Base-by-base conservation (phyloP, 2,113 vertebrate genomes). In the Dicrurus megarhynchus region DNA sequence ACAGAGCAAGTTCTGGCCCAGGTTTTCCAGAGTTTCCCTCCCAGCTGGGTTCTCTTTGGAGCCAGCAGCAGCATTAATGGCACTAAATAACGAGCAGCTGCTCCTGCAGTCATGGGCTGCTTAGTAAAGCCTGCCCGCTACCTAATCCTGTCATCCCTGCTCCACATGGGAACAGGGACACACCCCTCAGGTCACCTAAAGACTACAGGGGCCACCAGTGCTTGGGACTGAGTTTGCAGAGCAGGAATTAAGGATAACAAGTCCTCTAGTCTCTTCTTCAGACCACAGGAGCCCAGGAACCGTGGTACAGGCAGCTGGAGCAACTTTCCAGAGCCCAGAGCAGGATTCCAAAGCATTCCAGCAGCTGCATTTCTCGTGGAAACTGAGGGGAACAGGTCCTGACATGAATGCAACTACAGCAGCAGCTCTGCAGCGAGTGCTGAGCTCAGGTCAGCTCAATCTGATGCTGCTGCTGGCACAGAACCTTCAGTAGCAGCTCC, bases 61-160 rank as follows among this genome's bases (percentile, higher is more conserved):
- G 21, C 11, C 1, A 89, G 46, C 52, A 91, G 69, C 33, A 57
- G 56, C 18, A 50, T 35, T 78, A 81, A 77, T 24, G n/a, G 44
- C 70, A 63, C 32, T 63, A 37, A 91, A 74, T 21, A 74, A 70
- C 1, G 4, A 91, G 32, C 69, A 87, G 77, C 49, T 82, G 69
- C 3, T 59, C 44, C 53, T n/a, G 35, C 2, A 24, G 85, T 78
- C 13, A 1, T 6, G 10, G 47, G 41, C 50, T 69, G 52, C 56
- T 73, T 8, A 33, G 28, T 32, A 78, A 92, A 3, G 63, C 57
- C 85, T 83, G 57, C 53, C 69, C 11, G 1, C 11, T 14, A 28
- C 63, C 71, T 92, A 88, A 95, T 69, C 63, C 82, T 88, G 65
- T 37, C 55, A 76, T 30, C 70, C 82, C 67, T 32, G 59, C 79